phyloP scores from a whole-genome alignment of 2,113 vertebrate species.

The Alosa alosa region DNA sequence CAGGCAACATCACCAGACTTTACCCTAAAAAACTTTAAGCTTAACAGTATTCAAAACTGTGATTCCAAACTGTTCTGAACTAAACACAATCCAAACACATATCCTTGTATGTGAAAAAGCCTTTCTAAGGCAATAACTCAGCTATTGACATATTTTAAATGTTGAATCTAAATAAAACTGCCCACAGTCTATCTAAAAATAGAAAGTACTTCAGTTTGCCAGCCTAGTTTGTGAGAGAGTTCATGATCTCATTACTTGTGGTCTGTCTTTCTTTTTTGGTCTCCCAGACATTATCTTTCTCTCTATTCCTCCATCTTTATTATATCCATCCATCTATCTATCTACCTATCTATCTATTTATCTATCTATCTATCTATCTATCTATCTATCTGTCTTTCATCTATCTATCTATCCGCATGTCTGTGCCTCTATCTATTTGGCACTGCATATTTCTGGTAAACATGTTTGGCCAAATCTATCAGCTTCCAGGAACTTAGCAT shows the following conservation, averaged over 20 bases:
- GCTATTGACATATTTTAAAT: slow-evolving; percentile 1
- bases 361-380: not conserved
- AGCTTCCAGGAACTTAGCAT: not conserved
- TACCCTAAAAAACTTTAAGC: not conserved
- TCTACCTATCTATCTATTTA: not conserved
- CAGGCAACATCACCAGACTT: not conserved
- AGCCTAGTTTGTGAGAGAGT: slow-evolving; percentile 8
- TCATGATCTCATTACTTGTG: slow-evolving; percentile 13
- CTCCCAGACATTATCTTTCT: not conserved
- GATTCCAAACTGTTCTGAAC: not conserved
- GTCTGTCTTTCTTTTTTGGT: not conserved
- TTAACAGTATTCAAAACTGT: not conserved
- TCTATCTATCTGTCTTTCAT: not conserved
- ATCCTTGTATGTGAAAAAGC: not conserved
- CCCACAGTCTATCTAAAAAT: slow-evolving; percentile 8
- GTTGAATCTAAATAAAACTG: not conserved
- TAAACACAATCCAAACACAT: not conserved
- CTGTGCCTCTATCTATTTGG: not conserved
- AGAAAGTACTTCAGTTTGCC: slow-evolving; percentile 8
- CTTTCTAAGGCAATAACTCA: not conserved
- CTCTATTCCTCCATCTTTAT: not conserved
- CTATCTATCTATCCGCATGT: not conserved
- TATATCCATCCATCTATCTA: not conserved
- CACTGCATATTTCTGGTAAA: not conserved
- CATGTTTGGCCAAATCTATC: not conserved